These are phyloP conservation scores for Lasaia peninsularis DNA, from an alignment of 1,140 invertebrate species.

Conservation along the genomic window DNA sequence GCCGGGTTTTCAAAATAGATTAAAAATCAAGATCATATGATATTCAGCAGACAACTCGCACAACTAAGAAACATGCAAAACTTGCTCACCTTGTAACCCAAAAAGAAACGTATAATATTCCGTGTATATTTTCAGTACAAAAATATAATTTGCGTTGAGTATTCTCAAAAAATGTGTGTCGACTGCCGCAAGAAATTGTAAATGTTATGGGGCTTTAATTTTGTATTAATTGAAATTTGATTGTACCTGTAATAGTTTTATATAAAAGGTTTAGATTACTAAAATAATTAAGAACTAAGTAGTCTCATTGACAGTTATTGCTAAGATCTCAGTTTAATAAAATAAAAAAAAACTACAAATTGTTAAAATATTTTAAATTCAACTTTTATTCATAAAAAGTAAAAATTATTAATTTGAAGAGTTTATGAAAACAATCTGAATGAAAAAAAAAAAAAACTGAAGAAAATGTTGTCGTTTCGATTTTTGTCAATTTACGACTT, in stretches of 20 bases:
- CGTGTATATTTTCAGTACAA: constrained; percentile 12
- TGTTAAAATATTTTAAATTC: constrained; percentile 2
- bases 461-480: constrained; percentile 16
- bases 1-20: constrained; percentile 13
- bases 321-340: constrained; percentile 16
- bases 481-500: constrained; percentile 14
- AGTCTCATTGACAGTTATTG: constrained; percentile 15
- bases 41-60: constrained; percentile 5
- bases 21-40: constrained; percentile 11
- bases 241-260: constrained; percentile 15
- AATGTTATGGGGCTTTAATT: constrained; percentile 12
- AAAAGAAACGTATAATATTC: constrained; percentile 18
- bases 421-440: constrained; percentile 14
- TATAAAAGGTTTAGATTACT: constrained; percentile 15
- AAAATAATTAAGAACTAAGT: constrained; percentile 18
- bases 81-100: constrained; percentile 17
- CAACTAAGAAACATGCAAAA: constrained; percentile 1
- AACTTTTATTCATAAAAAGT: constrained; percentile 13
- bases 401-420: constrained; percentile 15
- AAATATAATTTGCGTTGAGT: constrained; percentile 14
- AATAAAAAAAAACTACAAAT: constrained; percentile 8
- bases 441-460: constrained; percentile 20
- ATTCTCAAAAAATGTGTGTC: constrained; percentile 16
- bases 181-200: constrained; percentile 7
- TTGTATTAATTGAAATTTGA: constrained; percentile 14